Percentiles rank a stretch among this genome's conserved stretches.
phyloP scores from a whole-genome alignment of 2,113 vertebrate species.

The Cisticola juncidis region DNA sequence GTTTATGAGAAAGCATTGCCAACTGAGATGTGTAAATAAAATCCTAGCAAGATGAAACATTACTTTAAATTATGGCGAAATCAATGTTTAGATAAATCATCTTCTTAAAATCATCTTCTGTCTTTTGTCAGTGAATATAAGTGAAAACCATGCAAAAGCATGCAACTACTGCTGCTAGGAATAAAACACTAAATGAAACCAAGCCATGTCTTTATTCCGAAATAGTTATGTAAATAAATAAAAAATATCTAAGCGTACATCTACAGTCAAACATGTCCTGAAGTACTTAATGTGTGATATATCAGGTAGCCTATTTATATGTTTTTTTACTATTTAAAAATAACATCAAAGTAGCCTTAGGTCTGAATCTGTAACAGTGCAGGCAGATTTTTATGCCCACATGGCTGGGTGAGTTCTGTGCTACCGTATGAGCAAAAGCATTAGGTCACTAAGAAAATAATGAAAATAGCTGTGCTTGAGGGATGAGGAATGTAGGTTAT shows the following conservation, averaged over 20 bases:
- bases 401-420: not conserved
- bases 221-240: not conserved
- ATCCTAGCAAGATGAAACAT: not conserved
- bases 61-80: conserved; percentile 41
- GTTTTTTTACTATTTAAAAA: not conserved
- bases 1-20: conserved; percentile 16
- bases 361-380: not conserved
- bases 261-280: not conserved
- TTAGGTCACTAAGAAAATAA: not conserved
- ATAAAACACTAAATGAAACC: not conserved
- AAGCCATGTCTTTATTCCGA: not conserved
- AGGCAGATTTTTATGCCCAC: not conserved
- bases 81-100: not conserved
- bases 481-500: not conserved
- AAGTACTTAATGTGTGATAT: not conserved
- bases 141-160: not conserved
- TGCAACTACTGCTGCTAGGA: not conserved
- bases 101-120: not conserved
- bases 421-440: not conserved
- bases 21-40: not conserved
- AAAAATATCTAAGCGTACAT: not conserved
- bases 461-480: not conserved
- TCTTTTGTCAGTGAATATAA: not conserved
- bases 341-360: not conserved
- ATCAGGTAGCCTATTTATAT: not conserved